Conservation (phyloP, 2,888 invertebrate genomes). For the Helleia helle region DNA sequence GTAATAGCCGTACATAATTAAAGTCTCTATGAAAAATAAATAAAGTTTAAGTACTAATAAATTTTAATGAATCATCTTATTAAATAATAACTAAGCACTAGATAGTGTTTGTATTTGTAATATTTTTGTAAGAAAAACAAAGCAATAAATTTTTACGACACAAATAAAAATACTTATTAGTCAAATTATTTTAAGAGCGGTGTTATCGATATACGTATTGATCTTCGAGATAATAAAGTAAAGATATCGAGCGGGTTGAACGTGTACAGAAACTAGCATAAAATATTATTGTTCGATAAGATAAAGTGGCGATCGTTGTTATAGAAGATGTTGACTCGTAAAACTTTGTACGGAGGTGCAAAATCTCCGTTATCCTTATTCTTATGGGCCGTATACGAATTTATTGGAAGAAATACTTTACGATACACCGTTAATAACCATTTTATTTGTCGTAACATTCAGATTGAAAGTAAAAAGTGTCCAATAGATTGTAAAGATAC, state of each 20-base stretch:
- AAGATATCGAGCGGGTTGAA: not conserved
- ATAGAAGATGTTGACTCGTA: slow-evolving; percentile 43
- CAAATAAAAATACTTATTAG: too few species aligned
- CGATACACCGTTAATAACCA: slow-evolving; percentile 5
- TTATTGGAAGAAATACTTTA: slow-evolving; percentile 2
- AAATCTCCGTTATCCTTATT: slow-evolving; percentile 35
- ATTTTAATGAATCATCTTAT: too few species aligned
- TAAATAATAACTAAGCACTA: too few species aligned
- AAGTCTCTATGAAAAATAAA: too few species aligned
- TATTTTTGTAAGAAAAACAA: too few species aligned
- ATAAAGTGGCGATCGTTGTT: slow-evolving; percentile 24
- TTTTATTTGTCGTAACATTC: slow-evolving; percentile 6
- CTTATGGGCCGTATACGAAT: slow-evolving; percentile 3
- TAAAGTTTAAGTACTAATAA: too few species aligned
- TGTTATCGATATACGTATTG: too few species aligned
- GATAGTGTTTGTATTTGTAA: too few species aligned
- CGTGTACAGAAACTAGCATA: not conserved
- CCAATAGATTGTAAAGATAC: slow-evolving; percentile 2
- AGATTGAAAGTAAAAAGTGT: slow-evolving; percentile 5
- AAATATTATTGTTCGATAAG: slow-evolving; percentile 18
- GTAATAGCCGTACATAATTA: too few species aligned
- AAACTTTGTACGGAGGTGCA: slow-evolving; percentile 36
- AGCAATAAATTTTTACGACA: too few species aligned
- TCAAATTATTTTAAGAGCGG: too few species aligned
- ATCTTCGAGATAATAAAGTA: too few species aligned